Percentiles rank a stretch among this genome's conserved stretches.
Evolutionary conservation across 2,113 vertebrate genomes (phyloP).

Genomic region (Limanda limanda): DNA sequence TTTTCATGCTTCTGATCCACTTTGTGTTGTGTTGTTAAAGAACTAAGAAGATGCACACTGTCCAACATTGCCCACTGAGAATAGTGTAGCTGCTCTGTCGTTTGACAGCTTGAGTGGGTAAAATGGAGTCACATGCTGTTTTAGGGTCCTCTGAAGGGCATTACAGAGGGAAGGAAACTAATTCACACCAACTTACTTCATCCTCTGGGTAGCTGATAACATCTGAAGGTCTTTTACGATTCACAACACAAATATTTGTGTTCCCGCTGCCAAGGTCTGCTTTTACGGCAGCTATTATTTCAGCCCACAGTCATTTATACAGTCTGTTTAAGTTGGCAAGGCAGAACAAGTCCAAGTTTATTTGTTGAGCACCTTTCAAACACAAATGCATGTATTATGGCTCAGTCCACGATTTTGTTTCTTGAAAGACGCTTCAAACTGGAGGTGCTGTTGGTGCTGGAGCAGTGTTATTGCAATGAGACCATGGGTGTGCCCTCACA

Average conservation of each 20-base stretch:
- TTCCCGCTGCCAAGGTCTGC: conserved; percentile 42
- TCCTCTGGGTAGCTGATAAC: conserved; percentile 42
- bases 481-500: no score
- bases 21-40: conserved; percentile 37
- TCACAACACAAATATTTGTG: conserved; percentile 49
- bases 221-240: conserved; percentile 52
- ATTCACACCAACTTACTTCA: conserved; percentile 32
- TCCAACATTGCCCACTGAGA: conserved; percentile 14
- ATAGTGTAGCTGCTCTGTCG: conserved; percentile 26
- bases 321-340: conserved; percentile 42
- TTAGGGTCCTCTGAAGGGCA: conserved; percentile 53
- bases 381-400: background rate
- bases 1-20: conserved; percentile 24
- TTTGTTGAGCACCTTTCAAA: background rate
- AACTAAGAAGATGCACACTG: conserved; percentile 23
- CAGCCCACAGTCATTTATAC: conserved; percentile 45
- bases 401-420: background rate
- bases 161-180: conserved; percentile 28
- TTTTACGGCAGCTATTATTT: conserved; percentile 53
- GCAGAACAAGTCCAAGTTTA: background rate
- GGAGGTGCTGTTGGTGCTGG: background rate
- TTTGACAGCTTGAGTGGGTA: conserved; percentile 29
- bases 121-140: conserved; percentile 26
- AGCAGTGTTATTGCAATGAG: background rate
- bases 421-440: background rate